A percentile compares a stretch with the other conserved stretches of the same genome.
These are phyloP conservation scores for Musca domestica DNA, from an alignment of 1,140 invertebrate species.

Conservation along the genomic window DNA sequence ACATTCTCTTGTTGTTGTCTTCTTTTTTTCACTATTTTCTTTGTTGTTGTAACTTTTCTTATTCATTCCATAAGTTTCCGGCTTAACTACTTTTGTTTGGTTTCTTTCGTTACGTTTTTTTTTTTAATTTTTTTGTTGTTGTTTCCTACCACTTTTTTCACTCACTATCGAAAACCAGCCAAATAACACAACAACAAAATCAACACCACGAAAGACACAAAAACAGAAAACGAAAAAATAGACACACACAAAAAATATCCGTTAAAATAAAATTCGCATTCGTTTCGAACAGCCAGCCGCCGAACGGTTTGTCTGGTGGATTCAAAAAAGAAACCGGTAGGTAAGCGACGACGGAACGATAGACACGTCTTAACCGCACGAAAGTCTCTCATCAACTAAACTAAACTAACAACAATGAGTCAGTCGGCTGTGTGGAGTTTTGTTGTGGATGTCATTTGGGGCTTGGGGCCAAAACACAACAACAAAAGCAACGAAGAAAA, in stretches of 20 bases:
- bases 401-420: background rate
- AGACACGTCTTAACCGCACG: constrained; percentile 4
- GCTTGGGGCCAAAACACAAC: background rate
- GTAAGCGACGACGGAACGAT: no score
- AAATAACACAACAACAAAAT: no score
- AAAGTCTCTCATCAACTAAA: constrained; percentile 21
- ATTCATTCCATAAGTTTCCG: constrained; percentile 7
- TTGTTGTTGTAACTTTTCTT: background rate
- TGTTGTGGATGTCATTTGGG: constrained; percentile 15
- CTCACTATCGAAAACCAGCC: no score
- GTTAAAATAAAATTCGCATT: no score
- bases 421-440: background rate
- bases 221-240: no score
- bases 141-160: no score
- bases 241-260: no score
- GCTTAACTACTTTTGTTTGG: constrained; percentile 14
- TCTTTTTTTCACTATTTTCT: background rate
- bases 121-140: no score
- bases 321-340: no score
- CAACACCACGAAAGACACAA: no score
- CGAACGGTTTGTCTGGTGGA: no score
- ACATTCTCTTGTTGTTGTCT: background rate
- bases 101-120: background rate
- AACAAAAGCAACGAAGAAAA: background rate
- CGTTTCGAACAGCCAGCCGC: no score